Evolutionary conservation across 1,140 invertebrate genomes (phyloP), one percentile per base, ranked within the genome.

Genomic region (Eriocheir sinensis): DNA sequence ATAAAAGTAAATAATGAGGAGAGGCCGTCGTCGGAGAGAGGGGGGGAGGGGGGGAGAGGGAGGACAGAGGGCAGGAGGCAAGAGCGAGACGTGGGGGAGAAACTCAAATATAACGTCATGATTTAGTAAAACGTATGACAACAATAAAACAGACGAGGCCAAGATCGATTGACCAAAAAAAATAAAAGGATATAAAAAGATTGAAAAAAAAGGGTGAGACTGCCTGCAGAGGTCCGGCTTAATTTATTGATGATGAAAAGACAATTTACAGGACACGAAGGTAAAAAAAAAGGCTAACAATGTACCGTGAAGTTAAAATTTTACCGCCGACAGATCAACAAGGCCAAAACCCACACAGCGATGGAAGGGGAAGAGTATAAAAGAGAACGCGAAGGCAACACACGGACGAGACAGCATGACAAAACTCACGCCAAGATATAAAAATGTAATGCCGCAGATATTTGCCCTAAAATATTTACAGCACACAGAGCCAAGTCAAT

Each of bases 391-490:
- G 21, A 1, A 12, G 60, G 32, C 12, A 86, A 27, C 30, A 38
- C 36, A 86, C 32, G 83, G 36, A 36, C 15, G 83, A 86, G 83
- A 36, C 83, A 32, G 36, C 6, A 86, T 38, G 40, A 86, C 83
- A 72, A 72, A n/a, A n/a, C 60, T 72, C 60, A 72, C 60, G 60
- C 60, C 60, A 72, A 21, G 60, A 72, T 72, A 72, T 72, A 72
- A 60, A 72, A n/a, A 72, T n/a, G 27, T 72, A n/a, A 72, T 72
- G 60, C 60, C 4, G 21, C 60, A 72, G 60, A 32, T 89, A 44
- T 89, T 44, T 89, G 88, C 88, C 30, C 36, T 89, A 27, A 89
- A 89, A 89, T 89, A 89, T 89, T 89, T 89, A 89, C 88, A 32
- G 88, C 32, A 44, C 88, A 89, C 36, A 48, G 36, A 32, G 12